Evolutionary conservation across 2,797 vertebrate species (phyloP), one percentile per base, ranked within the genome.

Genomic region (Ctenopoma multispine): DNA sequence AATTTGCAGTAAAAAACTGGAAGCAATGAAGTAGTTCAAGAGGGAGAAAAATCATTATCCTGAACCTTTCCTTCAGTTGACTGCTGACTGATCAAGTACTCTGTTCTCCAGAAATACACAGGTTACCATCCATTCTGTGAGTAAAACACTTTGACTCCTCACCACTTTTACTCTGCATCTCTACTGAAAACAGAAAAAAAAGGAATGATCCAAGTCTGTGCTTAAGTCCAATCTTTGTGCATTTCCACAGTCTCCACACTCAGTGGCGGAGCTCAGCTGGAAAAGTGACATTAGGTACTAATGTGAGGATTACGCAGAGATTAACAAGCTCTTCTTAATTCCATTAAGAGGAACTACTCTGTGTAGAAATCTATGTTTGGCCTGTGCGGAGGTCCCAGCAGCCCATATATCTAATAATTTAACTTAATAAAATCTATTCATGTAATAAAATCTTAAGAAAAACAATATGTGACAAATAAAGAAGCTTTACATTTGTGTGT

Each of bases 231-330:
- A 58, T 70, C 34, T 53, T 58, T 62, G 20, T 43, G 23, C 41
- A 57, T 71, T 76, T 21, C 47, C 29, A 44, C 51, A 41, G 58
- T 57, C 38, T 40, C 47, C 23, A 46, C 53, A 46, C 18, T 58
- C 65, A 36, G 2, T 49, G 47, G 14, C 15, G 15, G 59, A 70
- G 54, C 50, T 75, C 57, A 75, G 61, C 57, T 72, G 34, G 48
- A 70, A 62, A 83, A 70, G 57, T 80, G 51, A 81, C 51, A 78
- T 80, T 61, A 85, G 77, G 80, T 75, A 80, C 72, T 88, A 86
- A 80, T 77, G 80, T 69, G 63, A 56, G 74, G 80, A 86, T 88
- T 82, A 90, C 53, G 71, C 44, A 63, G 67, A 85, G 83, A 86
- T 88, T 85, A 86, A 82, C 63, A 47, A 72, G 29, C 17, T 73